A percentile compares a stretch with the other conserved stretches of the same genome.
phyloP scores from a whole-genome alignment of 2,888 invertebrate genomes.

The Melipona beecheii region DNA sequence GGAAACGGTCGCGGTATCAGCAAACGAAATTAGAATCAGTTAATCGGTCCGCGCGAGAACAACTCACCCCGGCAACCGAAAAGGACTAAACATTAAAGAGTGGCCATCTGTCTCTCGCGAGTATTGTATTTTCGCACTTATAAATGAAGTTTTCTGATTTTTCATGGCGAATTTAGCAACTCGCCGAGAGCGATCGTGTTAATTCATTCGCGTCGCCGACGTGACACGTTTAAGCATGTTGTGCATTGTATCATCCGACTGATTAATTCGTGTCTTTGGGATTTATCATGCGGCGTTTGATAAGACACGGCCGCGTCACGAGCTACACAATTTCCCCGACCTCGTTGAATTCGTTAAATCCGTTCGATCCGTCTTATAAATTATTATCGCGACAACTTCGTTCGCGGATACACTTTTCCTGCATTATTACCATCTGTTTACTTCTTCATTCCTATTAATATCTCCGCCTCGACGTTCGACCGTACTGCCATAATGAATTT shows the following conservation, averaged over 20 bases:
- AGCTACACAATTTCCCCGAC: slow-evolving; percentile 2
- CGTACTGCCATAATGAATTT: not conserved
- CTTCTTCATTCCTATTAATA: slow-evolving; percentile 4
- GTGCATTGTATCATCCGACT: not conserved
- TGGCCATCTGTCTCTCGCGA: not conserved
- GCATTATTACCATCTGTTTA: not conserved
- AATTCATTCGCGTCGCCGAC: not conserved
- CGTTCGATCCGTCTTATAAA: slow-evolving; percentile 8
- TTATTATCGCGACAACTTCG: not conserved
- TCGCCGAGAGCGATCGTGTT: too few relatives aligned
- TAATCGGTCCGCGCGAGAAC: not conserved
- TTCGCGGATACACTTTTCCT: not conserved
- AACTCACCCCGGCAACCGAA: not conserved
- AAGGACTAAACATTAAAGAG: not conserved
- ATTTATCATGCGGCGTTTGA: not conserved
- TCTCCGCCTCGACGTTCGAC: not conserved
- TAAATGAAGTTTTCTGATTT: not conserved
- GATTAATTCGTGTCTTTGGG: not conserved
- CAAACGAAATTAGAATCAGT: slow-evolving; percentile 31
- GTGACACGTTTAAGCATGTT: not conserved
- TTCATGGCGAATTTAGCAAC: not conserved
- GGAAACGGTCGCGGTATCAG: slow-evolving; percentile 8
- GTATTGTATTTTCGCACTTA: not conserved
- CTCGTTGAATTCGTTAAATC: slow-evolving; percentile 3
- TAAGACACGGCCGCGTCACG: not conserved